phyloP scores from a whole-genome alignment of 2,113 vertebrate species.

The Plecturocebus donacophilus region DNA sequence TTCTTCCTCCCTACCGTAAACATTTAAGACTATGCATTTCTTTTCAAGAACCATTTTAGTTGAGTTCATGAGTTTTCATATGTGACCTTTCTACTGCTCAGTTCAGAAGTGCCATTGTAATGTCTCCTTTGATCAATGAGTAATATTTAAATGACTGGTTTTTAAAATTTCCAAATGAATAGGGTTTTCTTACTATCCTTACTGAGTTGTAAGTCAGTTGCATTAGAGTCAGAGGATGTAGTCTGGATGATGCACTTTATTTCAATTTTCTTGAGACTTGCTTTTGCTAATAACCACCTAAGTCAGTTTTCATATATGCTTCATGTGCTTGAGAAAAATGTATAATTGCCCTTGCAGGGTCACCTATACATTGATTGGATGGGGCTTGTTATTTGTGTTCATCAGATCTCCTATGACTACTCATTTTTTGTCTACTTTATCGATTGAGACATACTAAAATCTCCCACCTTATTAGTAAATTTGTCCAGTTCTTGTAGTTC shows the following conservation, averaged over 20 bases:
- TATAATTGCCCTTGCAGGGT: fast-evolving
- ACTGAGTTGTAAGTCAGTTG: not conserved
- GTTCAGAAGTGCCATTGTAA: not conserved
- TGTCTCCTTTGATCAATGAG: not conserved
- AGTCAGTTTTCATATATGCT: not conserved
- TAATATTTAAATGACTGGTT: not conserved
- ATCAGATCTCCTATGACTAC: not conserved
- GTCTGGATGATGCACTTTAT: not conserved
- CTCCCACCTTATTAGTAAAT: not conserved
- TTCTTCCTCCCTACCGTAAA: not conserved
- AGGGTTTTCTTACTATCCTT: not conserved
- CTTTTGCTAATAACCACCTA: fast-evolving
- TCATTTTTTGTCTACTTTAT: not conserved
- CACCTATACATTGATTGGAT: fast-evolving
- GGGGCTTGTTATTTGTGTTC: too few species aligned
- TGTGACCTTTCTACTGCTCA: not conserved
- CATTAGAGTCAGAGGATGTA: not conserved
- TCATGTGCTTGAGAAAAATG: not conserved
- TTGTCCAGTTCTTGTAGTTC: not conserved
- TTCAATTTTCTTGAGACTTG: conserved; percentile 1
- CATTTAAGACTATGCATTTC: not conserved
- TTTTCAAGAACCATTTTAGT: not conserved
- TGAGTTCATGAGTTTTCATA: not conserved
- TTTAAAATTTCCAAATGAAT: not conserved
- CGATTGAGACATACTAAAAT: not conserved